Base-by-base conservation (phyloP, 1,140 invertebrate species). In the Drosophila insularis region DNA sequence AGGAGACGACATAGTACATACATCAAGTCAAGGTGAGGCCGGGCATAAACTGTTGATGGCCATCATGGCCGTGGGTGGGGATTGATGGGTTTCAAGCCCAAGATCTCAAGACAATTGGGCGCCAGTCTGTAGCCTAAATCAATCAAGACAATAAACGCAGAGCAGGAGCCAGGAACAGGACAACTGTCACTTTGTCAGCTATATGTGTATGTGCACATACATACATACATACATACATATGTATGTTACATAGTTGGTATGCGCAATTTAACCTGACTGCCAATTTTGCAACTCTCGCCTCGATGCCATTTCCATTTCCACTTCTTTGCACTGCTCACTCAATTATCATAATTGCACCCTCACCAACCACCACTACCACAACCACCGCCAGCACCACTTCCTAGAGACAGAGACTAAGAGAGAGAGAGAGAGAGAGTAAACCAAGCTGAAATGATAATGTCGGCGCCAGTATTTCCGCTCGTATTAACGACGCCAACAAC, bases 391-490 rank as follows among this genome's bases (percentile, higher is more conserved):
- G 27, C 27, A 27, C 27, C 27, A 23, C 23, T 21, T 63, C 56
- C 31, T 27, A 27, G 21, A 46, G 13, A 11, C 10, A 37, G 35
- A 53, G 46, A 37, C 10, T 13, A 11, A 7, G 35, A 13, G 11
- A 14, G 54, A n/a, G 50, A 8, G 4, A 40, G 14, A 50, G 66
- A 56, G 68, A 56, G 70, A 61, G 46, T 64, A 53, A 31, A 46
- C 23, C 63, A 59, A 68, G 71, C 67, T 68, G 56, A 81, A 89
- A 87, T 87, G 84, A 87, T 87, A 84, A 89, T 87, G 85, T 89
- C 84, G 84, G 84, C 84, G 84, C 84, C 84, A 89, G 84, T 68
- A 87, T 84, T 87, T 87, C 84, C 84, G 84, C 67, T 82, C 78
- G 71, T 89, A 86, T 86, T 86, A 86, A 75, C 84, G 76, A 71